Percentiles rank a stretch among this genome's conserved stretches.
Conservation (phyloP, 1,140 invertebrate species). For the Hypothenemus hampei region DNA sequence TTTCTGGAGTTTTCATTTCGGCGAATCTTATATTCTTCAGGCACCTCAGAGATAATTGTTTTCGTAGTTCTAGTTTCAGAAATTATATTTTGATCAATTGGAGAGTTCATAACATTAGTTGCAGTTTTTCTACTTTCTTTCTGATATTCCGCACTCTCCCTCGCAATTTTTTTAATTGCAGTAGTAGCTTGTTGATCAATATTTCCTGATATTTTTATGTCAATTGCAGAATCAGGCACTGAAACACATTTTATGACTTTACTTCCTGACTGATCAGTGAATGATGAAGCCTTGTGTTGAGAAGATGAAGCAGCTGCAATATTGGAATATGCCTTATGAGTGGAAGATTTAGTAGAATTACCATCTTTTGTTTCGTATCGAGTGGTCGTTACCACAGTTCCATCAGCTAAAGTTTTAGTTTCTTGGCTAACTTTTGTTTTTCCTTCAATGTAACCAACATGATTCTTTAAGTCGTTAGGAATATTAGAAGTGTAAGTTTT, state of each 20-base stretch:
- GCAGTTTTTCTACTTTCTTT: not conserved
- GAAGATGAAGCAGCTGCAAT: too few relatives aligned
- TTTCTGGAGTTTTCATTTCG: too few relatives aligned
- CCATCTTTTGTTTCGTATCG: constrained; percentile 54
- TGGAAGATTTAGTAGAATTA: constrained; percentile 23
- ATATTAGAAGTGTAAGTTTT: constrained; percentile 36
- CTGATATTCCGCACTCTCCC: not conserved
- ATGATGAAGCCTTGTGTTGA: too few relatives aligned
- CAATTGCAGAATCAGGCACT: constrained; percentile 10
- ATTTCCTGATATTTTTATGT: constrained; percentile 1
- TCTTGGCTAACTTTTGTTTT: constrained; percentile 58
- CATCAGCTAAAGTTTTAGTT: constrained; percentile 58
- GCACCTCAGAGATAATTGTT: not conserved
- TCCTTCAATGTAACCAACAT: constrained; percentile 37
- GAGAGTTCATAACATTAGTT: not conserved
- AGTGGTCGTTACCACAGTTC: constrained; percentile 59
- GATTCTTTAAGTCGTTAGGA: constrained; percentile 34
- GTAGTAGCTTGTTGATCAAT: constrained; percentile 6
- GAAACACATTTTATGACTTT: constrained; percentile 6
- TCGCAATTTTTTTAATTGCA: constrained; percentile 3
- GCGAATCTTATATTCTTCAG: too few relatives aligned
- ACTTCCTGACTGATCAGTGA: too few relatives aligned
- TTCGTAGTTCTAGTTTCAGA: not conserved
- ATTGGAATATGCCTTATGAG: constrained; percentile 23
- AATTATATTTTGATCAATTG: not conserved